Base-by-base conservation (phyloP, 2,888 invertebrate species). In the Drosophila maculinotata region DNA sequence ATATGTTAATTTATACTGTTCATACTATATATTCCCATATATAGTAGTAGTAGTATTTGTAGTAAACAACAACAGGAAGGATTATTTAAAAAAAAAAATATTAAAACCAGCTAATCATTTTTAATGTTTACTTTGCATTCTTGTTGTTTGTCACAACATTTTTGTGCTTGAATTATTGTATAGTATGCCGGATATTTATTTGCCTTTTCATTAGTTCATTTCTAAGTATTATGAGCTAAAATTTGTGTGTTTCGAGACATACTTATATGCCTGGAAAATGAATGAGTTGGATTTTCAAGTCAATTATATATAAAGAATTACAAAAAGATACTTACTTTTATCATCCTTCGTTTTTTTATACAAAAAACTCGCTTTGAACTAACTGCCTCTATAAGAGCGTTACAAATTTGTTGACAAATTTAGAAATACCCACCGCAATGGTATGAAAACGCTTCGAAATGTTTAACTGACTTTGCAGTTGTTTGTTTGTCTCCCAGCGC, bases 1-100 rank as follows among this genome's bases (percentile, higher is more conserved):
- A 69, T 49, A 67, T 73, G 53, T 54, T 53, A 53, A 49, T 73
- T 72, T 41, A 64, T 62, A n/a, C n/a, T n/a, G 28, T 31, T 17
- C 30, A 49, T 44, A 42, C 25, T 48, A 33, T 7, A 48, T 1
- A 30, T 3, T 36, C 15, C 20, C 10, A 38, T 17, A 28, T 7
- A 33, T 10, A 44, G 14, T 44, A 4, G 26, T 31, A 10, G 8
- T 57, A 25, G 10, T 30, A 35, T 28, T 42, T 31, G n/a, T 12
- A 30, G 54, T 66, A 42, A 65, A 54, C 70, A 53, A 62, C 26
- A 45, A 41, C 53, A 45, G 35, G 64, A 69, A 56, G 56, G 20
- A 64, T 56, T 62, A 36, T 41, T 26, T 42, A 42, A 38, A 4
- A 44, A 33, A 17, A n/a, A 7, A n/a, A 38, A 38, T 17, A 14